Conservation (phyloP, 2,113 vertebrate genomes). For the Pygoscelis adeliae region DNA sequence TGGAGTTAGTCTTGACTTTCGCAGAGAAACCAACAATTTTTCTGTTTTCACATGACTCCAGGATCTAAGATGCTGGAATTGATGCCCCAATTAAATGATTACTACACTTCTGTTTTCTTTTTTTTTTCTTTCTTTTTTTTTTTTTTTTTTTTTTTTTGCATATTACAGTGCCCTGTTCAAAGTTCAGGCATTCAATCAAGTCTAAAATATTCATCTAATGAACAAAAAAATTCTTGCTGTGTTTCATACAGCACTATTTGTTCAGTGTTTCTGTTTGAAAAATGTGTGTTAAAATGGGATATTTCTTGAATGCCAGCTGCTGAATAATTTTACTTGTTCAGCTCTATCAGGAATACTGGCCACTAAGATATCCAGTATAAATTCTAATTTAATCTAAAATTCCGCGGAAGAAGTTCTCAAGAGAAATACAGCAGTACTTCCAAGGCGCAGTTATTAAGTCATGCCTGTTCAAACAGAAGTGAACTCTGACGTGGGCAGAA, state of each 20-base stretch:
- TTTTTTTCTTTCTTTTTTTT: too few relatives aligned
- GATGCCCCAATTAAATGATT: neutral
- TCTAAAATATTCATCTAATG: neutral
- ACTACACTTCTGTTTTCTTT: neutral
- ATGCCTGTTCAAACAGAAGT: conserved; percentile 22
- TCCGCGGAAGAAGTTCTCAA: neutral
- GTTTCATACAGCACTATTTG: neutral
- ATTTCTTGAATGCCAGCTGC: neutral
- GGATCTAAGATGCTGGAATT: neutral
- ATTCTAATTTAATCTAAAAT: conserved; percentile 23
- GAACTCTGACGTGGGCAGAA: conserved; percentile 34
- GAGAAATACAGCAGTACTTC: neutral
- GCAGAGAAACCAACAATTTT: neutral
- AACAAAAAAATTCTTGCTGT: neutral
- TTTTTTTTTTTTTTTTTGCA: neutral
- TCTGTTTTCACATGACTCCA: neutral
- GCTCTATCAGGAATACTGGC: neutral
- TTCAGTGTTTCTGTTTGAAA: neutral
- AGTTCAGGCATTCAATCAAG: neutral
- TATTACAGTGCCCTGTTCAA: neutral
- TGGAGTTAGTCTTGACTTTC: neutral
- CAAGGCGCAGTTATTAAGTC: neutral
- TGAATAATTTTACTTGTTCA: conserved; percentile 11
- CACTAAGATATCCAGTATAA: neutral
- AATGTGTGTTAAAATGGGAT: neutral